Base-by-base conservation (phyloP, 2,888 invertebrate species). In the Tachina lurida region DNA sequence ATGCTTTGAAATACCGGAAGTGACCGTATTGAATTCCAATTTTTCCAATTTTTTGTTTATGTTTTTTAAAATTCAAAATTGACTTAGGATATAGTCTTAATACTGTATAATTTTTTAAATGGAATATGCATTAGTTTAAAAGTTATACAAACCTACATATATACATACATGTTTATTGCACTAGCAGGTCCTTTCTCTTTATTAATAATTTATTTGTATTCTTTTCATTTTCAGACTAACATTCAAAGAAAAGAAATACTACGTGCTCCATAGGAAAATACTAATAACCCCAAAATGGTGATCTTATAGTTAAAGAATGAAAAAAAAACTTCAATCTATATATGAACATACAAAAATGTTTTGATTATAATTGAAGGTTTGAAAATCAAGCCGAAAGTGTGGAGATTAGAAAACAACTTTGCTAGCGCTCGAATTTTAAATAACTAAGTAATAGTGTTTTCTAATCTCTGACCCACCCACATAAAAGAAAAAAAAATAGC, bases 321-420 rank as follows among this genome's bases (percentile, higher is more conserved):
- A n/a, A 49, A 39, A 17, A 45, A 19, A 74, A 41, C 15, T 10
- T 2, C 13, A 49, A 43, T 54, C n/a, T 63, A 45, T 47, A 12
- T 9, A 17, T 12, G 47, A 19, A 3, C 1, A 45, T 12, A 45
- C 5, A 13, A 77, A 78, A 78, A 84, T 84, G 83, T 84, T 73
- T 84, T 78, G 83, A 67, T 78, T 54, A 41, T 19, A 52, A 58
- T 71, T 49, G 1, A 74, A 60, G 10, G 41, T 49, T 60, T 67
- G 19, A 22, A 56, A 31, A 43, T 45, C 17, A 43, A 71, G 41
- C 39, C 17, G 63, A 70, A 43, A 52, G 75, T 52, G 70, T 58
- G 67, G 62, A 79, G 83, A 68, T 86, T 83, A 67, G 86, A 79
- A 76, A 76, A 60, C 79, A 45, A 31, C 31, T 31, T 31, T 56